Evolutionary conservation across 2,797 vertebrate species (phyloP).

Genomic region (Ambastaia sidthimunki): DNA sequence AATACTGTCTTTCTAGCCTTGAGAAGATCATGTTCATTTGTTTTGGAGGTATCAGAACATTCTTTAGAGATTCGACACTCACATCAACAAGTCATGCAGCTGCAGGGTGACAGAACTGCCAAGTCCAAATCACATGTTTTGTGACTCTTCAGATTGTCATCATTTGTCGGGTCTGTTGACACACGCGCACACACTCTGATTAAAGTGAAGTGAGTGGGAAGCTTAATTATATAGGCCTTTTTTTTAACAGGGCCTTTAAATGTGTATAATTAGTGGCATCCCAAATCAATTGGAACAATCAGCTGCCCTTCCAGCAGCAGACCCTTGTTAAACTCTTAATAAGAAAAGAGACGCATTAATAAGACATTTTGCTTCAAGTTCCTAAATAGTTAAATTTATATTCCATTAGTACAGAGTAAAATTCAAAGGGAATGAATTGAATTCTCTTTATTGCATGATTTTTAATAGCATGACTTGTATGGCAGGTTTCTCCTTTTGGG

Average conservation of each 20-base stretch:
- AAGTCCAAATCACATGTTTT: slow-evolving; percentile 46
- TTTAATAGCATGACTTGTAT: not conserved
- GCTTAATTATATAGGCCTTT: slow-evolving; percentile 58
- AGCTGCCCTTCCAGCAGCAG: slow-evolving; percentile 18
- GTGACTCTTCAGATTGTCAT: slow-evolving; percentile 49
- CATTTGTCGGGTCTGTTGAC: slow-evolving; percentile 19
- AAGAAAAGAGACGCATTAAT: slow-evolving; percentile 13
- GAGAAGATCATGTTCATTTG: not conserved
- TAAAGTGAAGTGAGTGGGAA: slow-evolving; percentile 51
- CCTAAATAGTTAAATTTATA: not conserved
- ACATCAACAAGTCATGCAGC: slow-evolving; percentile 48
- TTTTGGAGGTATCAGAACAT: not conserved
- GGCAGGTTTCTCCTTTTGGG: not conserved
- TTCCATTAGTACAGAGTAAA: not conserved
- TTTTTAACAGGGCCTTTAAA: slow-evolving; percentile 34
- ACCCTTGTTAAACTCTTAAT: slow-evolving; percentile 39
- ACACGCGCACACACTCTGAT: slow-evolving; percentile 27
- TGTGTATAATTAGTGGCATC: slow-evolving; percentile 48
- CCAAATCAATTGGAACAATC: slow-evolving; percentile 48
- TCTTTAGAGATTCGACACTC: not conserved
- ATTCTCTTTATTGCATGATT: not conserved
- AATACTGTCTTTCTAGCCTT: not conserved
- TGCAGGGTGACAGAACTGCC: slow-evolving; percentile 35
- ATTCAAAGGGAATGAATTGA: too few relatives aligned
- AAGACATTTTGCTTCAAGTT: not conserved